These are phyloP conservation scores for Coranthus polyacanthus DNA, from an alignment of 2,797 vertebrate genomes.

Conservation along the genomic window DNA sequence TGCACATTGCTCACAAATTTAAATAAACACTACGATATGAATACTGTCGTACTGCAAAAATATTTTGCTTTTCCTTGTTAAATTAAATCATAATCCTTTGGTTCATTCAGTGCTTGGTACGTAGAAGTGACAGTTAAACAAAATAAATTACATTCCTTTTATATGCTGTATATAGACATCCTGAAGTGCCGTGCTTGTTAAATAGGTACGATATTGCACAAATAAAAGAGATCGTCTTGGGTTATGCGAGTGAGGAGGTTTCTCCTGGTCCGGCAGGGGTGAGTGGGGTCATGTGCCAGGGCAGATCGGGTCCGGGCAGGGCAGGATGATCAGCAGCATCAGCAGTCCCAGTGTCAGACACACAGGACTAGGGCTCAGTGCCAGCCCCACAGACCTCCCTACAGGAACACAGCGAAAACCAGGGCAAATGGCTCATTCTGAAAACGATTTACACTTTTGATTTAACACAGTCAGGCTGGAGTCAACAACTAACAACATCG, in stretches of 20 bases:
- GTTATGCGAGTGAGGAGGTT: slow-evolving; percentile 22
- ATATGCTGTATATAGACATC: slow-evolving; percentile 21
- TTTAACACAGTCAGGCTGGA: too few species aligned
- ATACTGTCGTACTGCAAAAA: neutral
- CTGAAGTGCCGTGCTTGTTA: slow-evolving; percentile 47
- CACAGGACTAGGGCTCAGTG: slow-evolving; percentile 63
- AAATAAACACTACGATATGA: slow-evolving; percentile 41
- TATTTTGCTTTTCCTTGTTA: neutral
- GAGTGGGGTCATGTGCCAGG: slow-evolving; percentile 56
- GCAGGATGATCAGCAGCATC: slow-evolving; percentile 71
- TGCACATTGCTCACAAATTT: slow-evolving; percentile 28
- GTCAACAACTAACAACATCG: too few species aligned
- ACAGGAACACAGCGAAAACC: slow-evolving; percentile 50
- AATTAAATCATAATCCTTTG: slow-evolving; percentile 18
- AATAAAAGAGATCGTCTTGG: slow-evolving; percentile 22
- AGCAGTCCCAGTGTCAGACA: slow-evolving; percentile 76
- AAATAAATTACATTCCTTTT: slow-evolving; percentile 32
- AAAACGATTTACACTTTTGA: too few species aligned
- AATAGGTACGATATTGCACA: slow-evolving; percentile 39
- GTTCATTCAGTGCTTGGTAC: slow-evolving; percentile 34
- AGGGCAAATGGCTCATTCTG: slow-evolving; percentile 7
- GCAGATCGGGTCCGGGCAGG: slow-evolving; percentile 50
- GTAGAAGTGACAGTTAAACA: slow-evolving; percentile 28
- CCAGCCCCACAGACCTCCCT: slow-evolving; percentile 79
- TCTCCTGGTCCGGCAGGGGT: slow-evolving; percentile 57